phyloP scores from a whole-genome alignment of 1,140 invertebrate species.

The Dufourea novaeangliae region DNA sequence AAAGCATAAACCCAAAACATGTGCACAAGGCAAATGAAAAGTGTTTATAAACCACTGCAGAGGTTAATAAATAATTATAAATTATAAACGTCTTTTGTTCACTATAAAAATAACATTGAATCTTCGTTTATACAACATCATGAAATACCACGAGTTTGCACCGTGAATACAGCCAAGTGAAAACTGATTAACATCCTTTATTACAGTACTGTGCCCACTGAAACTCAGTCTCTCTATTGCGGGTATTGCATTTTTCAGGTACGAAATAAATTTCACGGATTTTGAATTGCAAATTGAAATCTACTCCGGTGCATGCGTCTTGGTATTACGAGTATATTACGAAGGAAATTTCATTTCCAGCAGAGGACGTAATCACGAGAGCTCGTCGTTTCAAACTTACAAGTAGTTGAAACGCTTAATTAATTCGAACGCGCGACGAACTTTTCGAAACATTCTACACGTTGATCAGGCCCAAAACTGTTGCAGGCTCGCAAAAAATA shows the following conservation, averaged over 20 bases:
- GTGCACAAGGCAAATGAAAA: too few species aligned
- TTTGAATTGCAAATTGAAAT: constrained; percentile 21
- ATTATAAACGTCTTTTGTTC: not conserved
- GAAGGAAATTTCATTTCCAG: constrained; percentile 3
- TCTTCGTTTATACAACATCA: not conserved
- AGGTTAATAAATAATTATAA: too few species aligned
- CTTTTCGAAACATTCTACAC: not conserved
- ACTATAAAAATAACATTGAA: not conserved
- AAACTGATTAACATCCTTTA: constrained; percentile 33
- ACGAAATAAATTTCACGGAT: constrained; percentile 1
- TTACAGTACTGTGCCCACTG: constrained; percentile 1
- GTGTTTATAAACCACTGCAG: too few species aligned
- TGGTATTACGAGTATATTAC: constrained; percentile 17
- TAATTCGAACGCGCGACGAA: not conserved
- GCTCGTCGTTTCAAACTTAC: constrained; percentile 2
- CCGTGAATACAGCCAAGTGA: not conserved
- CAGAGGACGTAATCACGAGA: constrained; percentile 12
- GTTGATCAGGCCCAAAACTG: not conserved
- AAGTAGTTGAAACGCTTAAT: constrained; percentile 14
- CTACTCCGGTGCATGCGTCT: not conserved
- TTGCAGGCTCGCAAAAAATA: not conserved
- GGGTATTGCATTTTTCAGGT: not conserved
- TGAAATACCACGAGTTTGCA: not conserved
- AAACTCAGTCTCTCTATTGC: constrained; percentile 17
- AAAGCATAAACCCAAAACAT: too few species aligned